These are phyloP conservation scores for Stichodactyla mertensii DNA, from an alignment of 64 coral and sea anemone species.

Conservation along the genomic window DNA sequence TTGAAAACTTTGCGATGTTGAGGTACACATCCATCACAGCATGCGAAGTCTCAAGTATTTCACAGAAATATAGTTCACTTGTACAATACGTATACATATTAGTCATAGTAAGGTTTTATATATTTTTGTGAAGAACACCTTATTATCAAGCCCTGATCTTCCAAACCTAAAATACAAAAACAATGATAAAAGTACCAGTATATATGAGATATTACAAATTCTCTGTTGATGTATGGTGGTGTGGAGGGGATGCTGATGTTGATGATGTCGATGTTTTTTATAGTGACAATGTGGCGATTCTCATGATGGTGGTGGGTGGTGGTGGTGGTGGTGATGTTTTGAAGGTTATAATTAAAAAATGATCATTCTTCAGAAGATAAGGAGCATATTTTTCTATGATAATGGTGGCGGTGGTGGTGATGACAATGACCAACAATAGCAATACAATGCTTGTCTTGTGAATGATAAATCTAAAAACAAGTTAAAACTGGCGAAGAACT, in stretches of 20 bases:
- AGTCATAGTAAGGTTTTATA: neutral
- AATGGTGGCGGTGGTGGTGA: no score
- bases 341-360: no score
- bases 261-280: neutral
- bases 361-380: no score
- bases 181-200: neutral
- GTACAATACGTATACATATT: neutral
- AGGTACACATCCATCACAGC: no score
- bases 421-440: neutral
- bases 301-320: neutral
- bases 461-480: no score
- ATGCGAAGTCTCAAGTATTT: neutral
- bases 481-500: no score
- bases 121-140: neutral
- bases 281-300: neutral
- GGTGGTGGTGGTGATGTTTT: no score
- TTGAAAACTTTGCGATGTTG: no score
- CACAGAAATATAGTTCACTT: neutral
- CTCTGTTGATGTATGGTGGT: no score
- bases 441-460: no score
- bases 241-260: no score
- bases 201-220: no score
- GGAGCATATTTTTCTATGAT: neutral
- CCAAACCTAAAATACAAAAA: slow-evolving; percentile 5
- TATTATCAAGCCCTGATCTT: slow-evolving; percentile 22